These are phyloP conservation scores for Tortrix viridana DNA, from an alignment of 2,888 invertebrate genomes.

Conservation along the genomic window DNA sequence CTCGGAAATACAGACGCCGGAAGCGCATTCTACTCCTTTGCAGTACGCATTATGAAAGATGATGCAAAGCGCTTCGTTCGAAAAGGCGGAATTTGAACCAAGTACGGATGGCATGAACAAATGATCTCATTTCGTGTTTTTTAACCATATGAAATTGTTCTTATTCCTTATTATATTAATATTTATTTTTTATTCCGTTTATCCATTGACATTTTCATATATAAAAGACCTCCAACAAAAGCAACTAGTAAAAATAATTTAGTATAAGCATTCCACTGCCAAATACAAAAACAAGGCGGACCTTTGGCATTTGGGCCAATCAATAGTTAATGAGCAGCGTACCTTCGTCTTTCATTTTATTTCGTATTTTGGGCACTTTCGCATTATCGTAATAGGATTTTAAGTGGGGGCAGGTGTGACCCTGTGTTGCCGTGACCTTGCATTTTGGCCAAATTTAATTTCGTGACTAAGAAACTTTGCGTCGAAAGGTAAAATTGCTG, in stretches of 20 bases:
- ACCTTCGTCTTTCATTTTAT: constrained; percentile 44
- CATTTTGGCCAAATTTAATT: constrained; percentile 10
- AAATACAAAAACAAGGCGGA: constrained; percentile 29
- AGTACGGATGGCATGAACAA: no score
- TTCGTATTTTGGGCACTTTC: constrained; percentile 46
- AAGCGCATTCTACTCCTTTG: no score
- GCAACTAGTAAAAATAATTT: constrained; percentile 14
- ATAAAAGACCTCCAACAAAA: constrained; percentile 9
- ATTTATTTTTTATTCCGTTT: not conserved
- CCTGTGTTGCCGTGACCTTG: constrained; percentile 32
- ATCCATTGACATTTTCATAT: not conserved
- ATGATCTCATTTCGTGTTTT: no score
- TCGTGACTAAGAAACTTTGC: not conserved
- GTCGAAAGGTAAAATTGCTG: not conserved
- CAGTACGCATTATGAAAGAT: no score
- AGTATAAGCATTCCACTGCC: constrained; percentile 14
- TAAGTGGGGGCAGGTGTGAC: constrained; percentile 51
- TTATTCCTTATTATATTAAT: no score
- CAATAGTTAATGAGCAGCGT: constrained; percentile 49
- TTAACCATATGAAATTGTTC: no score
- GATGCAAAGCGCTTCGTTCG: no score
- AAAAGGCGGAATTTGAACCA: no score
- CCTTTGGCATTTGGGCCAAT: constrained; percentile 40
- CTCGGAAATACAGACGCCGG: no score
- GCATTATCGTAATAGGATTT: constrained; percentile 56